These are phyloP conservation scores for Rousettus madagascariensis DNA, from an alignment of 2,797 vertebrate genomes.

Conservation along the genomic window DNA sequence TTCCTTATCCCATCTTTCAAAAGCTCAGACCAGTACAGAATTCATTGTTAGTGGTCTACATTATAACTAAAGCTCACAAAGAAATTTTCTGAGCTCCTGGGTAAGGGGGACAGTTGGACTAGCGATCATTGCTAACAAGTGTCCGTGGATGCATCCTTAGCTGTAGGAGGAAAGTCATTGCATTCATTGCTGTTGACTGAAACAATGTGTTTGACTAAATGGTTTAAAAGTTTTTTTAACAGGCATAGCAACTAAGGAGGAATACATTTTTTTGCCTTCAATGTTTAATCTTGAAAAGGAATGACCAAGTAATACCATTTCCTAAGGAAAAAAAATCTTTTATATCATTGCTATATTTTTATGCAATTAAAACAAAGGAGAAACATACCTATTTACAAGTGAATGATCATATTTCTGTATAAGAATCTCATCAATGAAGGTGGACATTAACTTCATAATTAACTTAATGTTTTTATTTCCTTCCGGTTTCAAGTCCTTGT, in stretches of 20 bases:
- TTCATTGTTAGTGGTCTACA: not conserved
- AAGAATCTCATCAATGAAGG: not conserved
- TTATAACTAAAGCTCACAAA: not conserved
- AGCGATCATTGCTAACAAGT: not conserved
- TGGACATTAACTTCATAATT: not conserved
- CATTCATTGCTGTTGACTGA: not conserved
- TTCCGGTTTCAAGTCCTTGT: not conserved
- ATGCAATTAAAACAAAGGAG: not conserved
- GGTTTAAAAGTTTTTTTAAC: not conserved
- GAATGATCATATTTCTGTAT: not conserved
- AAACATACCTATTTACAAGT: not conserved
- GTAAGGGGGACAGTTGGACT: not conserved
- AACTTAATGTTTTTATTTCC: not conserved
- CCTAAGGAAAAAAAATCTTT: not conserved
- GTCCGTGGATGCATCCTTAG: not conserved
- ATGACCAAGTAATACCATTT: not conserved
- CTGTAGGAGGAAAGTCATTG: not conserved
- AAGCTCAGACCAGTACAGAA: not conserved
- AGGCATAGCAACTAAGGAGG: not conserved
- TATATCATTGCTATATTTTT: not conserved
- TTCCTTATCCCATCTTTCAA: not conserved
- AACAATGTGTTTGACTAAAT: not conserved
- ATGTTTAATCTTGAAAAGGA: constrained; percentile 1
- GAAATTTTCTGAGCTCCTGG: not conserved
- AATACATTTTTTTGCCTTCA: not conserved